Base-by-base conservation (phyloP, 2,888 invertebrate genomes). In the Xanthorhoe designata region DNA sequence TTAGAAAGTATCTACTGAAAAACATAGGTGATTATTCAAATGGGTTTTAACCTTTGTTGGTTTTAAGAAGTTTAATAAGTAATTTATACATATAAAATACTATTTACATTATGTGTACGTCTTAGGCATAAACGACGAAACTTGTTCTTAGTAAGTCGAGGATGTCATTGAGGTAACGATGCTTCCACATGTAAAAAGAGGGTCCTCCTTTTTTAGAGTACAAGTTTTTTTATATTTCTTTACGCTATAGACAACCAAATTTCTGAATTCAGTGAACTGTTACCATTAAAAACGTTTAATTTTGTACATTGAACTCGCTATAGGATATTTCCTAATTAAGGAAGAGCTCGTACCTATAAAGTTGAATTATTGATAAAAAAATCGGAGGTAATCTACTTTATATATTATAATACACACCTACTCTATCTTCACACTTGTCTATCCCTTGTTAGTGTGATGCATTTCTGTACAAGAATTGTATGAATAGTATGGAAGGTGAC, bases 91-190 rank as follows among this genome's bases (percentile, higher is more conserved):
- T 50, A 61, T 61, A 60, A 54, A 61, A 50, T 57, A 61, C 59
- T 68, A 63, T 67, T 63, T 67, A 60, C 51, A 63, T 63, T 56
- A 63, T 52, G 24, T 59, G 42, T 51, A 59, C 63, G 52, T 67
- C 56, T 63, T 56, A 67, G 67, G 52, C 62, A 70, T 63, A 67
- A 73, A 70, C 75, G 73, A 78, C 77, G 79, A 74, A 75, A 69
- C 73, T 64, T 78, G 74, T 78, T 76, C 74, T 75, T 79, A 75
- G 74, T 76, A 77, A 78, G 75, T 75, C 75, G 75, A 76, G 68
- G 73, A 74, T 72, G 75, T 75, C 74, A 74, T 74, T 69, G 65
- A 69, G 68, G 72, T 72, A 67, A 72, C 66, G 57, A 58, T 54
- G 57, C 64, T 68, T 61, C 50, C 54, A 64, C 51, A 19, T 61